A percentile compares a stretch with the other conserved stretches of the same genome.
phyloP scores from a whole-genome alignment of 2,797 vertebrate species.

The Gymnothorax javanicus region DNA sequence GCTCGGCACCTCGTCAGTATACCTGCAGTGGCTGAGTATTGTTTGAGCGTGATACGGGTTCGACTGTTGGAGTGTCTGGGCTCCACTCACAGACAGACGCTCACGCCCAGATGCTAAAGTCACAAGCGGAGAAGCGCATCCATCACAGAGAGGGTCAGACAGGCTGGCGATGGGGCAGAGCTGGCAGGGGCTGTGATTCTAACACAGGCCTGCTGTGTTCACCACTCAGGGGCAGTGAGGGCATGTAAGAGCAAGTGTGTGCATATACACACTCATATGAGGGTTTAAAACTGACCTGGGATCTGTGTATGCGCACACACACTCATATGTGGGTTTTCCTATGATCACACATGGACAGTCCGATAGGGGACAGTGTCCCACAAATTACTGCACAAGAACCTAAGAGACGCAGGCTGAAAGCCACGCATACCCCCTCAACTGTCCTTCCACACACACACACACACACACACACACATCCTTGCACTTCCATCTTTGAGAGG shows the following conservation, averaged over 20 bases:
- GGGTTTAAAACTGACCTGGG: not conserved
- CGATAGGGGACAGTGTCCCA: too few species aligned
- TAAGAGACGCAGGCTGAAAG: too few species aligned
- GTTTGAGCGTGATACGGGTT: not conserved
- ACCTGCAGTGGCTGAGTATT: not conserved
- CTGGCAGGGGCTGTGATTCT: constrained; percentile 8
- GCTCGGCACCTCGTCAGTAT: not conserved
- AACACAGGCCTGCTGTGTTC: constrained; percentile 2
- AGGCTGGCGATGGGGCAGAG: not conserved
- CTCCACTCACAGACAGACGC: not conserved
- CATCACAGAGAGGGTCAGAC: constrained; percentile 1
- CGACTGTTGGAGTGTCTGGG: not conserved
- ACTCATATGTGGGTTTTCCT: not conserved
- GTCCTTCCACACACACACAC: too few species aligned
- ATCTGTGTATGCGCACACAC: not conserved
- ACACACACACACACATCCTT: too few species aligned
- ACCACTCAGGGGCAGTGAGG: not conserved
- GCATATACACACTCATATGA: not conserved
- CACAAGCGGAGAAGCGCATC: not conserved
- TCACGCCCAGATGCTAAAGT: constrained; percentile 4
- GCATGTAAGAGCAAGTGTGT: not conserved
- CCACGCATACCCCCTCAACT: too few species aligned
- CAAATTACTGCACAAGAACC: too few species aligned
- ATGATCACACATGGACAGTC: too few species aligned
- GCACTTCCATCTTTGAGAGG: too few species aligned